Conservation (phyloP, 2,888 invertebrate genomes). For the Galerucella nymphaeae region DNA sequence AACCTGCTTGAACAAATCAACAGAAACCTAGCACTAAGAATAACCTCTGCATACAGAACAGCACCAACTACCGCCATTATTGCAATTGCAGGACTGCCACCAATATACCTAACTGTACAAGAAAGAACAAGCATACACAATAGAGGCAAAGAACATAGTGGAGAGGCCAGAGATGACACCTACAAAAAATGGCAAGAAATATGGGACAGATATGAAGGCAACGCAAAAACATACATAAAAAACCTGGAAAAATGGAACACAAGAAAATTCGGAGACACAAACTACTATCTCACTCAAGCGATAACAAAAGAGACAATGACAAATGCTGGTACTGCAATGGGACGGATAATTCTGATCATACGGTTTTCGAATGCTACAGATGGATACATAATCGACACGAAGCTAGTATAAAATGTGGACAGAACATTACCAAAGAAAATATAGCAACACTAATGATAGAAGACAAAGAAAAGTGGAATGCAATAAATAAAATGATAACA, state of each 20-base stretch:
- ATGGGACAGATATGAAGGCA: neutral
- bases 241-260: neutral
- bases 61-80: conserved; percentile 27
- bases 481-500: neutral
- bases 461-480: neutral
- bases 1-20: conserved; percentile 17
- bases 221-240: conserved; percentile 2
- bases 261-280: conserved; percentile 4
- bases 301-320: neutral
- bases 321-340: conserved; percentile 2
- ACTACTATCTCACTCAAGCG: neutral
- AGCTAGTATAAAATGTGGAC: neutral
- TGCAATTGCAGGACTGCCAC: conserved; percentile 25
- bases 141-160: neutral
- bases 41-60: conserved; percentile 35
- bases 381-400: neutral
- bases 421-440: neutral
- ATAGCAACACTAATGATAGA: neutral
- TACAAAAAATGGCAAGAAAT: neutral
- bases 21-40: conserved; percentile 32
- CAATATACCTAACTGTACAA: conserved; percentile 1
- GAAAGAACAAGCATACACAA: conserved; percentile 12
- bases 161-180: neutral
- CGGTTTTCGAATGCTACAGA: neutral
- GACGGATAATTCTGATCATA: neutral